phyloP scores from a whole-genome alignment of 30 jellyfish, hydroid and myxozoan species.

The Pelagia noctiluca region DNA sequence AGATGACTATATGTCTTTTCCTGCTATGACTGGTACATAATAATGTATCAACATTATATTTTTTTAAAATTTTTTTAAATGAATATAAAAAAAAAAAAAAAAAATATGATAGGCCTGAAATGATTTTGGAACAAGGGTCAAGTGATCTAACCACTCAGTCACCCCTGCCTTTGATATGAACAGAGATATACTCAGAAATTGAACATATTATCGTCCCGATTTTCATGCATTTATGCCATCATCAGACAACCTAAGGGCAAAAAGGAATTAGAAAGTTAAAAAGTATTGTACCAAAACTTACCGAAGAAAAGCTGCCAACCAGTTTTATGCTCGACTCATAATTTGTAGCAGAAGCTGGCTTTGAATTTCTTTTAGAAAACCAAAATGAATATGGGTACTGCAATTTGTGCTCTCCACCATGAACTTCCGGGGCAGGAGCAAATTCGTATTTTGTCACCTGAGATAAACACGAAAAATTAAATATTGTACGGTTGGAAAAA shows the following conservation, averaged over 20 bases:
- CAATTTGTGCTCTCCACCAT: slow-evolving; percentile 84
- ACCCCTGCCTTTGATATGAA: not conserved
- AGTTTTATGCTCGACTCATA: slow-evolving; percentile 95
- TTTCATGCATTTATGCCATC: not conserved
- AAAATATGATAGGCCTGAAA: not conserved
- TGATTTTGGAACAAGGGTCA: too few species aligned
- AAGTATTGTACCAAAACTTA: slow-evolving; percentile 68
- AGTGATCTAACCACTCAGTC: too few species aligned
- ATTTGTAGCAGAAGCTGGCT: slow-evolving; percentile 66
- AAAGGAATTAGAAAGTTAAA: not conserved
- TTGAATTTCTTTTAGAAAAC: slow-evolving; percentile 89
- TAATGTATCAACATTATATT: too few species aligned
- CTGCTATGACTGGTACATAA: too few species aligned
- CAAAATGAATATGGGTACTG: slow-evolving; percentile 93
- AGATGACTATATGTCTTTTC: too few species aligned
- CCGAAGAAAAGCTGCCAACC: slow-evolving; percentile 93
- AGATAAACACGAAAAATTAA: not conserved
- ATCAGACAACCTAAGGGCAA: not conserved
- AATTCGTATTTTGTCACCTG: slow-evolving; percentile 75
- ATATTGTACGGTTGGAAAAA: not conserved
- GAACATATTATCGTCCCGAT: too few species aligned
- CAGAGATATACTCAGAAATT: not conserved
- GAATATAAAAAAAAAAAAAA: not conserved
- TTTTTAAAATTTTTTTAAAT: too few species aligned
- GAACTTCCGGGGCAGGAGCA: slow-evolving; percentile 89